Evolutionary conservation across 2,113 vertebrate genomes (phyloP).

Genomic region (Toxotes chatareus): DNA sequence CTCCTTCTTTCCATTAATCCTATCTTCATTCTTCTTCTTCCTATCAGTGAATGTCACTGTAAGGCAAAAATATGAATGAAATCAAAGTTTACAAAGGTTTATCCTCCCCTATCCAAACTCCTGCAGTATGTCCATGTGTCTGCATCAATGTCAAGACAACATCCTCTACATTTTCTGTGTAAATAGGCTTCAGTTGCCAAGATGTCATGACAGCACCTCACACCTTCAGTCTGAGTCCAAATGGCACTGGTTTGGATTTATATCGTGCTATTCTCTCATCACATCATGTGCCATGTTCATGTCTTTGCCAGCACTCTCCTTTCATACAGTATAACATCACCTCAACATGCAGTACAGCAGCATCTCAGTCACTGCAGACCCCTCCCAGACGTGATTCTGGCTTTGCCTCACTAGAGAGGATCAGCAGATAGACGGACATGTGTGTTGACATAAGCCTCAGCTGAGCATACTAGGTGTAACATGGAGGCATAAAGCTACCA

Average conservation of each 20-base stretch:
- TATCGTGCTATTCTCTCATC: background rate
- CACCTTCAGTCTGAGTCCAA: background rate
- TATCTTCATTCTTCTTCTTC: too few species aligned
- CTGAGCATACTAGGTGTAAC: constrained; percentile 60
- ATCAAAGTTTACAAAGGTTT: constrained; percentile 5
- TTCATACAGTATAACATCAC: constrained; percentile 21
- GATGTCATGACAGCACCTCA: constrained; percentile 5
- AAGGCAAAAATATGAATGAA: background rate
- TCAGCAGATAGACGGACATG: constrained; percentile 56
- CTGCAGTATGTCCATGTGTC: background rate
- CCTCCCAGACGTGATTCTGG: constrained; percentile 18
- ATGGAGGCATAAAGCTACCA: constrained; percentile 55
- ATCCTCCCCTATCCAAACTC: background rate
- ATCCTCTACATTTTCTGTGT: background rate
- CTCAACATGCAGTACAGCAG: constrained; percentile 17
- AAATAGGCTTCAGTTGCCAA: background rate
- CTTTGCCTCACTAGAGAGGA: constrained; percentile 50
- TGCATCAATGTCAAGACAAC: constrained; percentile 9
- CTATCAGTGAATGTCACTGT: constrained; percentile 23
- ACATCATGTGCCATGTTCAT: background rate
- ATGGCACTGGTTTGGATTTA: background rate
- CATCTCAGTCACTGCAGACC: constrained; percentile 29
- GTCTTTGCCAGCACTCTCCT: constrained; percentile 1
- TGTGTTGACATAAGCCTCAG: constrained; percentile 63
- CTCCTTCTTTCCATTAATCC: background rate